Evolutionary conservation across 2,113 vertebrate genomes (phyloP).

Genomic region (Todiramphus chloris): DNA sequence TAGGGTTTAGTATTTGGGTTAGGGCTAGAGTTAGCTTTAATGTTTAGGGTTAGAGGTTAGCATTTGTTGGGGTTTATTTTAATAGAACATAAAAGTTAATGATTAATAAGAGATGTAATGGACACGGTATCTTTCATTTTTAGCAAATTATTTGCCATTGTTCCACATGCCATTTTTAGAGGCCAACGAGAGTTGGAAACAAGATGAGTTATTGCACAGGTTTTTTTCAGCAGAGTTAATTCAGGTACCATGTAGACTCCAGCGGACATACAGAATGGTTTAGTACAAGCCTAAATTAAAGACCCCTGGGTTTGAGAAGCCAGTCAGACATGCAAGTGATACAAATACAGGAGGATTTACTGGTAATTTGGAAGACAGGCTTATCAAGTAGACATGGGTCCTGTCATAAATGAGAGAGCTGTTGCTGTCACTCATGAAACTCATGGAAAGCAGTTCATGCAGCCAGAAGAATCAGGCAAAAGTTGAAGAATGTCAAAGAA

Average conservation of each 20-base stretch:
- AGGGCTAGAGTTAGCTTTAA: neutral
- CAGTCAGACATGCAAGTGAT: neutral
- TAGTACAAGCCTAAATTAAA: neutral
- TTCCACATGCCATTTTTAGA: neutral
- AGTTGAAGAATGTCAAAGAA: neutral
- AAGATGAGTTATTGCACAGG: neutral
- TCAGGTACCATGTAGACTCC: neutral
- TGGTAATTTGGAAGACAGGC: neutral
- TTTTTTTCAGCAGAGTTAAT: neutral
- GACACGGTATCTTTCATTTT: neutral
- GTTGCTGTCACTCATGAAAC: neutral
- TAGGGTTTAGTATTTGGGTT: neutral
- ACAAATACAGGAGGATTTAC: neutral
- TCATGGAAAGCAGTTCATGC: neutral
- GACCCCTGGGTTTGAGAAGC: neutral
- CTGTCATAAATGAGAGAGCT: neutral
- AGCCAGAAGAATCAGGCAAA: neutral
- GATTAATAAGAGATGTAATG: neutral
- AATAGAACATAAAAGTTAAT: neutral
- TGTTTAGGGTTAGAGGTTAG: neutral
- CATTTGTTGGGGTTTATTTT: accelerated
- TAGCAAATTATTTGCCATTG: neutral
- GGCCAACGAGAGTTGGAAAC: neutral
- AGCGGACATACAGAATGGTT: neutral
- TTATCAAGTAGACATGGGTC: neutral